These are phyloP conservation scores for Apogon hyalosoma DNA, from an alignment of 2,797 vertebrate genomes.

Conservation along the genomic window DNA sequence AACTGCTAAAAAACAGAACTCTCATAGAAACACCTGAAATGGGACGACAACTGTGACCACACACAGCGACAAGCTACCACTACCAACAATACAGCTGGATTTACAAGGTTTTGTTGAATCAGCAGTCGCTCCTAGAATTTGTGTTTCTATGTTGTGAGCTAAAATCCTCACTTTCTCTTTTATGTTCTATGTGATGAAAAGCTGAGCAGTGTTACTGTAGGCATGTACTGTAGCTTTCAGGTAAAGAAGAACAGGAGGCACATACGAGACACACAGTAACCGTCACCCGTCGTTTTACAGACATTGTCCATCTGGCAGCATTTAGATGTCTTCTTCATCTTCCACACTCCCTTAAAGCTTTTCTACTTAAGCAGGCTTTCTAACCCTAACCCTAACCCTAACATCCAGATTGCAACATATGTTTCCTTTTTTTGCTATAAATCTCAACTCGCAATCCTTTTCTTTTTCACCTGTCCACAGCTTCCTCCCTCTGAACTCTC, in stretches of 20 bases:
- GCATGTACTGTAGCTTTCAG: constrained; percentile 34
- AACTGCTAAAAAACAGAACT: constrained; percentile 31
- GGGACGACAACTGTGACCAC: constrained; percentile 40
- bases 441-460: background rate
- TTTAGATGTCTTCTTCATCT: constrained; percentile 21
- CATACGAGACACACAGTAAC: constrained; percentile 58
- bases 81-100: constrained; percentile 22
- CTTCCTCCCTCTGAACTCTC: constrained; percentile 33
- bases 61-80: constrained; percentile 6
- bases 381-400: no score
- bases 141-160: constrained; percentile 3
- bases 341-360: constrained; percentile 15
- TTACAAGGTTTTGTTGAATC: constrained; percentile 37
- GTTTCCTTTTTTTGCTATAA: background rate
- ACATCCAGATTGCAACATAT: constrained; percentile 21
- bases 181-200: constrained; percentile 16
- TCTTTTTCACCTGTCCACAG: background rate
- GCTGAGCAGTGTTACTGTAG: constrained; percentile 22
- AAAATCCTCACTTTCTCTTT: constrained; percentile 43
- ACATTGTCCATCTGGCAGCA: constrained; percentile 19
- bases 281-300: constrained; percentile 25
- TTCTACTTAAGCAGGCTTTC: constrained; percentile 7
- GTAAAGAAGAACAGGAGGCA: constrained; percentile 70
- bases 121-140: constrained; percentile 20
- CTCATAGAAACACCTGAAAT: constrained; percentile 43